Conservation (phyloP, 1,140 invertebrate genomes). For the Drosophila sucinea region DNA sequence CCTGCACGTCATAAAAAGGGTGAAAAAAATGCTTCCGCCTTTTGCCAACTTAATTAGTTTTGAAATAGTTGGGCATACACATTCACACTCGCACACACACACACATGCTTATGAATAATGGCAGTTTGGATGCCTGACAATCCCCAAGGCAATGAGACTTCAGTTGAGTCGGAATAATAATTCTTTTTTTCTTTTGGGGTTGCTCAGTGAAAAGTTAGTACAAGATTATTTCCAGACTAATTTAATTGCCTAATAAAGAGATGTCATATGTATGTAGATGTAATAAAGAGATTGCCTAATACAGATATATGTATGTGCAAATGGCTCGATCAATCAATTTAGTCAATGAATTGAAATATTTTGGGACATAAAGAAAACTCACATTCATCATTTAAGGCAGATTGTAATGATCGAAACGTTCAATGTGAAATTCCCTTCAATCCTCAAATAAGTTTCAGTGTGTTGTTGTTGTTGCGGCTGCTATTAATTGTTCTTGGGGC, state of each 20-base stretch:
- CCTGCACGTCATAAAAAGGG: conserved; percentile 36
- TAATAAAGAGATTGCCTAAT: not conserved
- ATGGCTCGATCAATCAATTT: conserved; percentile 38
- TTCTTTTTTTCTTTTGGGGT: not conserved
- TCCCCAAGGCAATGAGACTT: conserved; percentile 12
- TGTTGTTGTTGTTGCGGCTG: conserved; percentile 11
- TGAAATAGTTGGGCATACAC: conserved; percentile 68
- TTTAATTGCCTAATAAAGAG: not conserved
- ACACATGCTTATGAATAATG: conserved; percentile 14
- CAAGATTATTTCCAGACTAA: not conserved
- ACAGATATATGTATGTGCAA: not conserved
- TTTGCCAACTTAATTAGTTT: conserved; percentile 77
- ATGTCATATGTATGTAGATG: not conserved
- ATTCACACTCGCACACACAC: conserved; percentile 20
- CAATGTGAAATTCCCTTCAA: not conserved
- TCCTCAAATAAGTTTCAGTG: conserved; percentile 33
- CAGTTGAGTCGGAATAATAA: not conserved
- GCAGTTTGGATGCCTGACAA: conserved; percentile 13
- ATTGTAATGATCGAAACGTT: conserved; percentile 41
- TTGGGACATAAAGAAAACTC: not conserved
- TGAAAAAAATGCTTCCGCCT: conserved; percentile 50
- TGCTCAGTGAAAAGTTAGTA: no score
- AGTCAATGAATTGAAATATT: conserved; percentile 35
- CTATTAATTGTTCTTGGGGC: conserved; percentile 52
- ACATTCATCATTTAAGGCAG: conserved; percentile 42